Conservation (phyloP, 2,888 invertebrate genomes). For the Drosophila basisetae region DNA sequence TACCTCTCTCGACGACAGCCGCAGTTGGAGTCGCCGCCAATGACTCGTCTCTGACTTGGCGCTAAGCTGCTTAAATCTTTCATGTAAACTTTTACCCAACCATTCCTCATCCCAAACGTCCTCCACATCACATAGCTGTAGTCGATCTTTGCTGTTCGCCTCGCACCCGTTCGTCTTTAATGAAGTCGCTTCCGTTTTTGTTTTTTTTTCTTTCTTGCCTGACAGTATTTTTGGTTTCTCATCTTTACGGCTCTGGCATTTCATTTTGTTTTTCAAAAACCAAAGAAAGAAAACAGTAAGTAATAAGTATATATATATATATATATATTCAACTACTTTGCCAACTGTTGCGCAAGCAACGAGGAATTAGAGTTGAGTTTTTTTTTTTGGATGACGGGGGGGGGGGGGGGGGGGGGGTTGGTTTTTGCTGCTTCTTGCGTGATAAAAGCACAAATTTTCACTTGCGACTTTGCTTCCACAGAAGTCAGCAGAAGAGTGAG, state of each 20-base stretch:
- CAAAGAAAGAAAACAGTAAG: neutral
- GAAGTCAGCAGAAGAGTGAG: constrained; percentile 42
- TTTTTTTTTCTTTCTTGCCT: constrained; percentile 9
- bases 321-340: constrained; percentile 46
- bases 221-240: constrained; percentile 29
- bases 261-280: constrained; percentile 34
- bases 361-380: constrained; percentile 6
- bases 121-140: constrained; percentile 32
- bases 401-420: neutral
- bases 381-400: too few relatives aligned
- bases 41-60: constrained; percentile 65
- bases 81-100: constrained; percentile 73
- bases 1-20: constrained; percentile 49
- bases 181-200: constrained; percentile 67
- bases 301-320: constrained; percentile 19
- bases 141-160: constrained; percentile 58
- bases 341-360: constrained; percentile 66
- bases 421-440: constrained; percentile 63
- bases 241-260: constrained; percentile 31
- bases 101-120: constrained; percentile 12
- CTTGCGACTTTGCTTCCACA: constrained; percentile 50
- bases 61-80: constrained; percentile 80
- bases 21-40: constrained; percentile 38
- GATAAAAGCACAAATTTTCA: constrained; percentile 74
- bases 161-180: constrained; percentile 56